These are phyloP conservation scores for Hyppa rectilinea DNA, from an alignment of 2,888 invertebrate genomes.

Conservation along the genomic window DNA sequence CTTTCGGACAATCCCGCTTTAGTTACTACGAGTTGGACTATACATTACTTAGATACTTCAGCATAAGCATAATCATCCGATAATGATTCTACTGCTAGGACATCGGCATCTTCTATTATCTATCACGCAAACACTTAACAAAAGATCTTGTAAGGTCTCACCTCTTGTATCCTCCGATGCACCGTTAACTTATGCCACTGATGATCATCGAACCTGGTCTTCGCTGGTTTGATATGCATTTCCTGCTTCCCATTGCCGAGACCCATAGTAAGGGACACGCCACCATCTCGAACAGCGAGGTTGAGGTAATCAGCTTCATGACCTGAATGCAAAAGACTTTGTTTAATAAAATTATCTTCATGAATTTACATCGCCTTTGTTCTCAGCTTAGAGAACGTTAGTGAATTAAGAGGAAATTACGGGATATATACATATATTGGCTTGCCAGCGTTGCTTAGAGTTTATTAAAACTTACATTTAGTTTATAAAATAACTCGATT, in stretches of 20 bases:
- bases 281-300: conserved; percentile 96
- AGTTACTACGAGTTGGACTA: not conserved
- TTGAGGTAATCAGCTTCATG: conserved; percentile 97
- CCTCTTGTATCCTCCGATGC: conserved; percentile 97
- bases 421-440: not conserved
- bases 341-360: conserved; percentile 39
- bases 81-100: too few species aligned
- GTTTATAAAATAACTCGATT: not conserved
- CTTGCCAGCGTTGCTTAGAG: not conserved
- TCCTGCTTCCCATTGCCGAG: conserved; percentile 97
- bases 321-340: conserved; percentile 87
- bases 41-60: not conserved
- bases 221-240: conserved; percentile 96
- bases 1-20: too few species aligned
- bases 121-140: too few species aligned
- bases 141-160: conserved; percentile 74
- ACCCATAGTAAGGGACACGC: conserved; percentile 96
- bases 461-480: conserved; percentile 14
- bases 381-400: conserved; percentile 14
- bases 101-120: too few species aligned
- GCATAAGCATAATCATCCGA: too few species aligned
- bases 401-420: conserved; percentile 18
- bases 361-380: conserved; percentile 6
- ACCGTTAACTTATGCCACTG: conserved; percentile 98
- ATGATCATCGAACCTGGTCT: conserved; percentile 98